These are phyloP conservation scores for Mohoua ochrocephala DNA, from an alignment of 2,113 vertebrate genomes.

Conservation along the genomic window DNA sequence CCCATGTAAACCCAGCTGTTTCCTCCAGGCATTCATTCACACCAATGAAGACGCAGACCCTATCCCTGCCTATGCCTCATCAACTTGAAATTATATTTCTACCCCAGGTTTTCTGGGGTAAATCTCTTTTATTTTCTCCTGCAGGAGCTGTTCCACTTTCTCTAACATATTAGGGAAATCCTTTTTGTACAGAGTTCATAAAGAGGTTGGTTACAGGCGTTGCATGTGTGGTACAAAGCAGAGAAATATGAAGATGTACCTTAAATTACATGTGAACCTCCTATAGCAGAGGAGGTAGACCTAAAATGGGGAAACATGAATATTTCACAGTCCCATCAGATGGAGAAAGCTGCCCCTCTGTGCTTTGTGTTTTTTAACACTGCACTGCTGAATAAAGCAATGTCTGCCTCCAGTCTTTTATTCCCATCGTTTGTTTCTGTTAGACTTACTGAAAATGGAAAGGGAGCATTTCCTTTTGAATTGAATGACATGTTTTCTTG, in stretches of 20 bases:
- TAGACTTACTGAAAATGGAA: constrained; percentile 29
- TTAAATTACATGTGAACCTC: not conserved
- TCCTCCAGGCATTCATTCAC: not conserved
- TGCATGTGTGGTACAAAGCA: not conserved
- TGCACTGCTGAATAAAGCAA: not conserved
- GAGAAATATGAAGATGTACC: not conserved
- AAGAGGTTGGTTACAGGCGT: not conserved
- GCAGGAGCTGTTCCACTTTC: not conserved
- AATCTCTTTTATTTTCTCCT: not conserved
- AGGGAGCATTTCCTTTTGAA: constrained; percentile 8
- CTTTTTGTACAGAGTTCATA: not conserved
- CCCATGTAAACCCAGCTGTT: not conserved
- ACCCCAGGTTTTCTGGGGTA: not conserved
- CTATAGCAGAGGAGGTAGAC: not conserved
- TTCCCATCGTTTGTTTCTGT: not conserved
- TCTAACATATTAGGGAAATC: not conserved
- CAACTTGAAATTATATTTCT: not conserved
- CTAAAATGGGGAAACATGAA: not conserved
- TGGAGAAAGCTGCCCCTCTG: not conserved
- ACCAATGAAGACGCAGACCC: not conserved
- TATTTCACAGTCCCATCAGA: not conserved
- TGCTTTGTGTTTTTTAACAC: not conserved
- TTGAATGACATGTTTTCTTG: not conserved
- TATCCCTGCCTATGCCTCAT: not conserved
- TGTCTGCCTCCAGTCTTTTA: constrained; percentile 4